These are phyloP conservation scores for Uria aalge DNA, from an alignment of 2,113 vertebrate genomes.

Conservation along the genomic window DNA sequence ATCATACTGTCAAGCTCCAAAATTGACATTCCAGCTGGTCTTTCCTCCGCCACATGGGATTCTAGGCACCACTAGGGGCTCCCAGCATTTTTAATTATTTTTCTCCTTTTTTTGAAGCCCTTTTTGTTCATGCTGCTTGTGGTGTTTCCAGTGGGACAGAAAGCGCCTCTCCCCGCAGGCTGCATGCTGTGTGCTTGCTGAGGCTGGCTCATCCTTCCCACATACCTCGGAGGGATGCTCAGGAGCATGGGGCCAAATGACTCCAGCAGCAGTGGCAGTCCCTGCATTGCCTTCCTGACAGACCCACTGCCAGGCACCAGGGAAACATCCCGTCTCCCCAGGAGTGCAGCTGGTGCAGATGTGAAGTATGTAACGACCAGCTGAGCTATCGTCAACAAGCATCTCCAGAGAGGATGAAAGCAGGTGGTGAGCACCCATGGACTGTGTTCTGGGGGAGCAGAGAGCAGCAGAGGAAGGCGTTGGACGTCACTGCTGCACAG, in stretches of 20 bases:
- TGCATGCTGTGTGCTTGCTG: background rate
- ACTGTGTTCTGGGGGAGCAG: background rate
- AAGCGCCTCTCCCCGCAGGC: background rate
- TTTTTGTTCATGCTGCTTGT: background rate
- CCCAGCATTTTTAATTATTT: slow-evolving; percentile 41
- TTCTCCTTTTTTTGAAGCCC: background rate
- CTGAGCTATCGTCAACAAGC: background rate
- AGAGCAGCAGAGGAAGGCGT: background rate
- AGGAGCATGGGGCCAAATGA: background rate
- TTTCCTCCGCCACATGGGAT: background rate
- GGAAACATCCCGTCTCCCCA: background rate
- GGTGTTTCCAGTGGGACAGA: background rate
- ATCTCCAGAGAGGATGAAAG: background rate
- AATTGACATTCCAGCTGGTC: background rate
- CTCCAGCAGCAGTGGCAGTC: background rate
- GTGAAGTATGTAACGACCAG: background rate
- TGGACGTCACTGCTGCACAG: background rate
- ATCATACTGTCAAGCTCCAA: background rate
- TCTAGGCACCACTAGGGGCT: background rate
- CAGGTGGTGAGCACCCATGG: background rate
- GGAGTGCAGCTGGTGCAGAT: rapidly evolving
- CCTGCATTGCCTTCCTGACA: background rate
- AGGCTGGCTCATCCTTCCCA: background rate
- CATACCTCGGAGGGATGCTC: background rate
- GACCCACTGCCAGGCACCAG: background rate